A percentile compares a stretch with the other conserved stretches of the same genome.
These are phyloP conservation scores for Hirudo medicinalis DNA, from an alignment of 1,140 invertebrate species.

Conservation along the genomic window DNA sequence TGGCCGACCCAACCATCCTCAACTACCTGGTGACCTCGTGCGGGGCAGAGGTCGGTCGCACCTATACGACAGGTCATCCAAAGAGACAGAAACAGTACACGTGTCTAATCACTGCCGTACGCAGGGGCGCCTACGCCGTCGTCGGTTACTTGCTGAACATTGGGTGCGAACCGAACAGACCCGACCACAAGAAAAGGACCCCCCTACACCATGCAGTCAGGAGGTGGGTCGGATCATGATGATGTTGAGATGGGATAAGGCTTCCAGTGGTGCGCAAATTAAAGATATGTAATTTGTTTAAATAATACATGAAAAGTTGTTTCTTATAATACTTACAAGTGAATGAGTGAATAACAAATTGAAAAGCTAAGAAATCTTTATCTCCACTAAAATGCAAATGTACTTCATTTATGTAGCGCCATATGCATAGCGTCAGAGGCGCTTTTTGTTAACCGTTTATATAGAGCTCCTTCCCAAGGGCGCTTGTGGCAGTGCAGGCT, in stretches of 20 bases:
- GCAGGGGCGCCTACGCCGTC: constrained; percentile 77
- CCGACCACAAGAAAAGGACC: constrained; percentile 59
- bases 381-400: no score
- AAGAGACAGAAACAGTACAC: constrained; percentile 7
- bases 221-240: not conserved
- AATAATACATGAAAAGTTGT: not conserved
- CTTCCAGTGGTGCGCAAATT: not conserved
- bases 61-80: not conserved
- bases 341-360: not conserved
- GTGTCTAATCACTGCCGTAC: constrained; percentile 92
- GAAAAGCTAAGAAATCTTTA: no score
- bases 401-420: no score
- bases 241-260: not conserved
- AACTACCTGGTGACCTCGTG: constrained; percentile 15
- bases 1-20: constrained; percentile 18
- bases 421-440: no score
- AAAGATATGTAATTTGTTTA: not conserved
- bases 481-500: no score
- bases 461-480: no score
- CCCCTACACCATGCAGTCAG: constrained; percentile 19
- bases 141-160: constrained; percentile 85
- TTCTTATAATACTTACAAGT: not conserved
- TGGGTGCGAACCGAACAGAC: constrained; percentile 81
- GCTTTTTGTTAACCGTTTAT: no score
- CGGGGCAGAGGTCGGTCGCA: constrained; percentile 12